Base-by-base conservation (phyloP, 1,140 invertebrate genomes). In the Brachionus koreanus region DNA sequence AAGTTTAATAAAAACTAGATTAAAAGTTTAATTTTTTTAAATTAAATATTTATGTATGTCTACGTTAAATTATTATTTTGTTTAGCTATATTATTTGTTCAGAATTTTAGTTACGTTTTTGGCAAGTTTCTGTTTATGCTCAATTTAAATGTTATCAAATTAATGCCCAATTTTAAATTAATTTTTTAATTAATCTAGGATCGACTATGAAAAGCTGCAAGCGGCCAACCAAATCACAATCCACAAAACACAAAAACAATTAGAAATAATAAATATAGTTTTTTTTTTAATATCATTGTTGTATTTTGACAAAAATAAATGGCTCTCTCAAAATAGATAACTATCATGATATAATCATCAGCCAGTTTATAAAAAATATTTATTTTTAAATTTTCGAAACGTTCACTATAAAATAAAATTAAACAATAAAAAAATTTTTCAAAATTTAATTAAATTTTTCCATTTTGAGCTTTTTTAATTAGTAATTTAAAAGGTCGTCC, bases 151-250 rank as follows among this genome's bases (percentile, higher is more conserved):
- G 25, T 65, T 65, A 33, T 9, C 63, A 33, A 37, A 33, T 65
- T 65, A 33, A 65, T 12, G 13, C n/a, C 63, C 13, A 65, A 65
- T 65, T 65, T 65, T 65, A 65, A 65, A 37, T 65, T 33, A 33
- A 65, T 65, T 65, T 65, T 65, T 37, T 33, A 65, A 65, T 57
- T 57, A 57, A 57, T 57, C n/a, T 57, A 57, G 49, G 49, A 57
- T 57, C 49, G 49, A 57, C 49, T 57, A 57, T 57, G 49, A 57
- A 57, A 57, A 57, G 49, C 49, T 57, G 49, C 49, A 57, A 57
- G 49, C 49, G 49, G 9, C 49, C 49, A 57, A 57, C n/a, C 49
- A 57, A 57, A 57, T 57, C 49, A 57, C 49, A 57, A 57, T 57
- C 49, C 49, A 57, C 29, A 29, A 29, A 57, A 16, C 49, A 57